These are phyloP conservation scores for Ibidorhyncha struthersii DNA, from an alignment of 2,113 vertebrate genomes.

Conservation along the genomic window DNA sequence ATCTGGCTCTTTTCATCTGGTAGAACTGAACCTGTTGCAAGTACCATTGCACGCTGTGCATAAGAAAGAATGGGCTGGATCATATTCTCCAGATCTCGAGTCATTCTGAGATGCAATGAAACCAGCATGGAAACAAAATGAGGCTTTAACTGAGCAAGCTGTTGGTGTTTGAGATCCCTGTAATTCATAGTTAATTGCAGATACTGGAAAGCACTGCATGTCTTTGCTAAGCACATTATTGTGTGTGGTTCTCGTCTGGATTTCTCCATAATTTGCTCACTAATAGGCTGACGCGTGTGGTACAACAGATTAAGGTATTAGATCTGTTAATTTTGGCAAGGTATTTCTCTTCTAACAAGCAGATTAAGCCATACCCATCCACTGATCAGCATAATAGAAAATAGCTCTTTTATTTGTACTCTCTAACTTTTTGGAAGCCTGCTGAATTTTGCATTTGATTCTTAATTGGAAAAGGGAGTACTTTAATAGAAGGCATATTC, in stretches of 20 bases:
- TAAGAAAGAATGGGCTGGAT: background rate
- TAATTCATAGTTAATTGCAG: background rate
- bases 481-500: background rate
- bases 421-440: background rate
- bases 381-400: background rate
- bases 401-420: background rate
- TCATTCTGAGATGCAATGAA: background rate
- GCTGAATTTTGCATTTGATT: background rate
- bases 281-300: background rate
- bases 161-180: background rate
- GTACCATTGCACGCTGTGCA: background rate
- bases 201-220: background rate
- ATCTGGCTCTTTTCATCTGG: background rate
- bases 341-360: background rate
- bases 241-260: background rate
- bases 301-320: background rate
- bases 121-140: background rate
- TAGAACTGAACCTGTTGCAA: background rate
- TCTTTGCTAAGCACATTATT: background rate
- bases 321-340: conserved; percentile 6
- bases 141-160: background rate
- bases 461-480: background rate
- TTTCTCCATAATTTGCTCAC: background rate
- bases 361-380: background rate
- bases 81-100: background rate